Conservation (phyloP, 1,140 invertebrate species). For the Drosophila auraria region DNA sequence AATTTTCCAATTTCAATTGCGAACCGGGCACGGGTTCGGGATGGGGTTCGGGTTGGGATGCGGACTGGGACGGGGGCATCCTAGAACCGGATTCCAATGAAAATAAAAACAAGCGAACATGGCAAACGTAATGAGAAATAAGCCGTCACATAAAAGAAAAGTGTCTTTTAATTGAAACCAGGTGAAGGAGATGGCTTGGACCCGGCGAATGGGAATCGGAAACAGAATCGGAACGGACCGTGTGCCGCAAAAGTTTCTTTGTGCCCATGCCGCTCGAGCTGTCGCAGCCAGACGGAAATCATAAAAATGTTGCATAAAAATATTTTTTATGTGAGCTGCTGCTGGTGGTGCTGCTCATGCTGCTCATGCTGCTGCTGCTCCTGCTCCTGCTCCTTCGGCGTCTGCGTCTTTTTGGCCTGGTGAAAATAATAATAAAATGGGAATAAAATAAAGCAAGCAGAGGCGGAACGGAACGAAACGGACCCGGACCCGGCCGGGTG, state of each 20-base stretch:
- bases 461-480: conserved; percentile 54
- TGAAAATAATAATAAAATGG: conserved; percentile 81
- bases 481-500: conserved; percentile 58
- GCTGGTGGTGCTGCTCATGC: conserved; percentile 19
- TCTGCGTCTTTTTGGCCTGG: conserved; percentile 53
- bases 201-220: conserved; percentile 15
- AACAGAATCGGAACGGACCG: conserved; percentile 22
- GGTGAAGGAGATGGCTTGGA: conserved; percentile 64
- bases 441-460: conserved; percentile 77
- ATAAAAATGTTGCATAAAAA: conserved; percentile 83
- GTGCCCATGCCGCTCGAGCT: conserved; percentile 35
- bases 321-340: conserved; percentile 72
- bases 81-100: conserved; percentile 37
- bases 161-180: conserved; percentile 83
- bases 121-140: conserved; percentile 78
- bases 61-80: conserved; percentile 2
- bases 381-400: conserved; percentile 26
- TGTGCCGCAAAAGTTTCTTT: conserved; percentile 34
- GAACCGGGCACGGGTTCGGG: conserved; percentile 6
- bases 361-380: background rate
- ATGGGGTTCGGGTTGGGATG: background rate
- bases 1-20: conserved; percentile 36
- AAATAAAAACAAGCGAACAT: conserved; percentile 38
- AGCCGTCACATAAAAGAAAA: conserved; percentile 71
- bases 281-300: conserved; percentile 76